phyloP scores from a whole-genome alignment of 2,888 invertebrate species.

The Nomada ruficornis region DNA sequence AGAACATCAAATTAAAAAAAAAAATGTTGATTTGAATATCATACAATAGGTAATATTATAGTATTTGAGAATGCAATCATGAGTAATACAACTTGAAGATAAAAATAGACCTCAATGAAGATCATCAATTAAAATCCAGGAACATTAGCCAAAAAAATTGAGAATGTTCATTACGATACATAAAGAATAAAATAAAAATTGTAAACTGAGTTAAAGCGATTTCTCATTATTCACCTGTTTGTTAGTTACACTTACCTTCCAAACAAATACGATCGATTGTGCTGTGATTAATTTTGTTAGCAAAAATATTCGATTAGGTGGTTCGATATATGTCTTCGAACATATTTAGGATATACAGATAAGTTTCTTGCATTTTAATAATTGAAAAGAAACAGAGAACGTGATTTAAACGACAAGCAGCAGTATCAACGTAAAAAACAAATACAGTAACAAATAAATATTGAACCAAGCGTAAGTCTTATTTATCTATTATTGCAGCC shows the following conservation, averaged over 20 bases:
- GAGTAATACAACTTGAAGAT: background rate
- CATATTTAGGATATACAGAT: background rate
- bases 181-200: conserved; percentile 4
- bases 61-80: background rate
- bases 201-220: background rate
- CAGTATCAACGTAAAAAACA: background rate
- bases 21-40: background rate
- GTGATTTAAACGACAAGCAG: background rate
- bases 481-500: background rate
- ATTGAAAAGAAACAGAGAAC: background rate
- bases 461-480: conserved; percentile 28
- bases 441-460: background rate
- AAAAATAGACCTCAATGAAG: conserved; percentile 5
- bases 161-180: conserved; percentile 10
- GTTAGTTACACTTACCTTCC: background rate
- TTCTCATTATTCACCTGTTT: conserved; percentile 9
- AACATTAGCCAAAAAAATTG: background rate
- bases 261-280: no score
- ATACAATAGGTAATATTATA: background rate
- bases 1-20: background rate
- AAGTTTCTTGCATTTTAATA: background rate
- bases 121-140: background rate
- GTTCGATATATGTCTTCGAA: background rate
- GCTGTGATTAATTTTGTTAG: no score
- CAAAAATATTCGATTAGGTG: no score